These are phyloP conservation scores for Psylliodes chrysocephalus DNA, from an alignment of 2,888 invertebrate genomes.

Conservation along the genomic window DNA sequence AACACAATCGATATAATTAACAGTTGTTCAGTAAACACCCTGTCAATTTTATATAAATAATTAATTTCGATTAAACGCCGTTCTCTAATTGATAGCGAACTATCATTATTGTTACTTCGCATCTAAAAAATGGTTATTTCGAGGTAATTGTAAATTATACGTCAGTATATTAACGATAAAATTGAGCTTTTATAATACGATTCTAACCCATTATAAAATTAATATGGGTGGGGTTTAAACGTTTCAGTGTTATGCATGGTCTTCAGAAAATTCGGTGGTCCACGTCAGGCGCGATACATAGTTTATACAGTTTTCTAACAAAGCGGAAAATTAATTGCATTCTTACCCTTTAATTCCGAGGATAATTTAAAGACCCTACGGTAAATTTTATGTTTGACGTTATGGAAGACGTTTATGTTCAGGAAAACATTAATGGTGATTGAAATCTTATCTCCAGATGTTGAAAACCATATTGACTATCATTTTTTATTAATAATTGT, in stretches of 20 bases:
- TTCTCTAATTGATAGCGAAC: neutral
- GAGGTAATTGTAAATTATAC: conserved; percentile 22
- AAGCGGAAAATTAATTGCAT: too few relatives aligned
- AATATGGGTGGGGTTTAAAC: conserved; percentile 35
- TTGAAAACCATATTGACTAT: too few relatives aligned
- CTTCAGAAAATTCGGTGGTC: conserved; percentile 28
- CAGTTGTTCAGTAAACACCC: neutral
- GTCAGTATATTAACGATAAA: neutral
- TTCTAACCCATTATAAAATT: conserved; percentile 38
- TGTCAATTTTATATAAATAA: conserved; percentile 2
- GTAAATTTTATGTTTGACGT: too few relatives aligned
- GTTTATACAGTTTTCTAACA: neutral
- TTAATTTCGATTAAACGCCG: neutral
- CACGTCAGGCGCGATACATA: neutral
- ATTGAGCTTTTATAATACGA: conserved; percentile 31
- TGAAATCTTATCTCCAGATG: too few relatives aligned
- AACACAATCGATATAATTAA: neutral
- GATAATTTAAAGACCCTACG: too few relatives aligned
- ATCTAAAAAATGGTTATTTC: conserved; percentile 15
- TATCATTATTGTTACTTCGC: conserved; percentile 24
- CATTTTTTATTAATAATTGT: too few relatives aligned
- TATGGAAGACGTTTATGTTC: too few relatives aligned
- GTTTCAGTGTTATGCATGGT: conserved; percentile 38
- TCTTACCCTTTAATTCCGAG: too few relatives aligned
- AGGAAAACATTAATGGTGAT: too few relatives aligned